Conservation (phyloP, 1,140 invertebrate genomes). For the Sminthurinus signatus region DNA sequence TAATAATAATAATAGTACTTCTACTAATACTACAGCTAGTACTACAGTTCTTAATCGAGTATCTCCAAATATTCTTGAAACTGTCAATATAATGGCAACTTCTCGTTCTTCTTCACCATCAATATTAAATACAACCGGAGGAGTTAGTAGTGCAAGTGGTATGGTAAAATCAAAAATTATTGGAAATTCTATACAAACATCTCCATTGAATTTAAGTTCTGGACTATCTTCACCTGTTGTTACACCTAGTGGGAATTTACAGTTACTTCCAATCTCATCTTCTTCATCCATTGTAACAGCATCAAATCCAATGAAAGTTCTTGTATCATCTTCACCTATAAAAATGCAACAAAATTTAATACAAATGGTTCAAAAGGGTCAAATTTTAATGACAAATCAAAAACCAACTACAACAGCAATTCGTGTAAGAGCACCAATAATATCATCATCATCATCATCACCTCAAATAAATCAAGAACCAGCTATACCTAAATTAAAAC, state of each 20-base stretch:
- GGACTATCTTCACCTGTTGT: no score
- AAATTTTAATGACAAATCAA: not conserved
- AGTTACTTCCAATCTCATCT: constrained; percentile 32
- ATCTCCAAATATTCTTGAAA: constrained; percentile 26
- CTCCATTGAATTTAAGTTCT: constrained; percentile 23
- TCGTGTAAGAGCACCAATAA: constrained; percentile 16
- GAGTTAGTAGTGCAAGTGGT: not conserved
- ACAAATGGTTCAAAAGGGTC: constrained; percentile 21
- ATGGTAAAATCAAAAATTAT: constrained; percentile 16
- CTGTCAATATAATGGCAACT: constrained; percentile 27
- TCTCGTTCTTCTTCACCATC: not conserved
- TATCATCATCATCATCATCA: no score
- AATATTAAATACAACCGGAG: not conserved
- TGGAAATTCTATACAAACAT: constrained; percentile 21
- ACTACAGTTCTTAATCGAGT: constrained; percentile 20
- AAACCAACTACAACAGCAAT: constrained; percentile 18
- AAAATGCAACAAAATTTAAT: constrained; percentile 27
- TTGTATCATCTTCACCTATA: constrained; percentile 40
- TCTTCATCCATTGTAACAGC: constrained; percentile 8
- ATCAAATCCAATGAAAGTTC: constrained; percentile 41
- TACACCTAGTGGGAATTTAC: constrained; percentile 32
- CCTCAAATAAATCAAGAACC: no score
- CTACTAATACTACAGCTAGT: constrained; percentile 1
- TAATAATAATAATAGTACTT: no score
- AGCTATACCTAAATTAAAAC: no score